Percentiles rank a stretch among this genome's conserved stretches.
Evolutionary conservation across 1,140 invertebrate species (phyloP).

Genomic region (Ceratina calcarata): DNA sequence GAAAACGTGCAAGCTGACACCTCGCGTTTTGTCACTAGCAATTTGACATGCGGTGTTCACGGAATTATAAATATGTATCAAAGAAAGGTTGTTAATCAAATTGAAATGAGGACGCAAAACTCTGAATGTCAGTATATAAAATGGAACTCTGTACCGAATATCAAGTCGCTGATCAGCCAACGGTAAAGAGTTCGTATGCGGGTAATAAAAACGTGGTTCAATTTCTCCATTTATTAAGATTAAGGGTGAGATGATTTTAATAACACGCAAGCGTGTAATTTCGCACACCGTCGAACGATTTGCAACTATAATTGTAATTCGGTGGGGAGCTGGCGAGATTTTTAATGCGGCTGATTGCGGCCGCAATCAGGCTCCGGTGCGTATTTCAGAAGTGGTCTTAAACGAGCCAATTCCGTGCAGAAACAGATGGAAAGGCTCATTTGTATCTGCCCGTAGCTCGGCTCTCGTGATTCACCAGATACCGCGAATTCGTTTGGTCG

Average conservation of each 20-base stretch:
- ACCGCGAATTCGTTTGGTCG: background rate
- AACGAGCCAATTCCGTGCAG: constrained; percentile 50
- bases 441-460: background rate
- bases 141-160: too few species aligned
- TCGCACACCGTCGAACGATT: background rate
- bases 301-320: too few species aligned
- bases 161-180: too few species aligned
- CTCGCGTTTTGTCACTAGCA: background rate
- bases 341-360: constrained; percentile 44
- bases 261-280: constrained; percentile 19
- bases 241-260: background rate
- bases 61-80: too few species aligned
- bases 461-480: background rate
- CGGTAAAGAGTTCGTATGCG: too few species aligned
- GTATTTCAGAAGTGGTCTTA: constrained; percentile 28
- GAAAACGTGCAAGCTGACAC: background rate
- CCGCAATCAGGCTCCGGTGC: constrained; percentile 40
- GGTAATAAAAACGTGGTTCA: too few species aligned
- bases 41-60: background rate
- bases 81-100: too few species aligned
- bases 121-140: too few species aligned
- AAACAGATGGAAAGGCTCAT: background rate
- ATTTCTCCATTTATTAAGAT: too few species aligned
- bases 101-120: too few species aligned
- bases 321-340: background rate